Evolutionary conservation across 2,888 invertebrate species (phyloP).

Genomic region (Brachypalpus laphriformis): DNA sequence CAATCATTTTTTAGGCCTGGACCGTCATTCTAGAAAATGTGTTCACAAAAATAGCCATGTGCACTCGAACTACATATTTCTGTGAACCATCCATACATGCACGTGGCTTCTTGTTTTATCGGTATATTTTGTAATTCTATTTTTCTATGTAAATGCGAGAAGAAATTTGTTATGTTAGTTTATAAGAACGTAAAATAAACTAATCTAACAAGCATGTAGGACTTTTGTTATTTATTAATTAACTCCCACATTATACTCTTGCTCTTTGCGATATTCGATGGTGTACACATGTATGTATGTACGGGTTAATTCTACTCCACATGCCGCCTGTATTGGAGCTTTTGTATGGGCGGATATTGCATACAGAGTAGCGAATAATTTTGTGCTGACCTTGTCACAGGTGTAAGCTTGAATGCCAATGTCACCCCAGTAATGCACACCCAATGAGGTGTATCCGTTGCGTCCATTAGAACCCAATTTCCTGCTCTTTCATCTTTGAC

Average conservation of each 20-base stretch:
- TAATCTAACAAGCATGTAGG: background rate
- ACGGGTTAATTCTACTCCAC: background rate
- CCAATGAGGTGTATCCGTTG: background rate
- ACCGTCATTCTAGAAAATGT: too few species aligned
- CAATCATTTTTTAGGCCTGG: too few species aligned
- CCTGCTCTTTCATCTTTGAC: constrained; percentile 18
- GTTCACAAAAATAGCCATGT: too few species aligned
- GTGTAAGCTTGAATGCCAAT: background rate
- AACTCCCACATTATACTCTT: background rate
- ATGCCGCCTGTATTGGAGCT: background rate
- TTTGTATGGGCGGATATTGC: background rate
- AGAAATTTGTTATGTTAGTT: background rate
- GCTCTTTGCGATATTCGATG: background rate
- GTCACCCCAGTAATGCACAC: constrained; percentile 26
- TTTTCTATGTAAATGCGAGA: background rate
- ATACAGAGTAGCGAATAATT: background rate
- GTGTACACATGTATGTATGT: too few species aligned
- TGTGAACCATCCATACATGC: background rate
- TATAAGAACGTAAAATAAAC: background rate
- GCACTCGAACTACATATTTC: background rate
- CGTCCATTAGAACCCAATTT: constrained; percentile 31
- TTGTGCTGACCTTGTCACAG: constrained; percentile 31
- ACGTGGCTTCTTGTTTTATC: background rate
- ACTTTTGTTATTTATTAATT: background rate
- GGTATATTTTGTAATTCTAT: background rate